phyloP scores from a whole-genome alignment of 2,888 invertebrate genomes.

The Miltochrista miniata region DNA sequence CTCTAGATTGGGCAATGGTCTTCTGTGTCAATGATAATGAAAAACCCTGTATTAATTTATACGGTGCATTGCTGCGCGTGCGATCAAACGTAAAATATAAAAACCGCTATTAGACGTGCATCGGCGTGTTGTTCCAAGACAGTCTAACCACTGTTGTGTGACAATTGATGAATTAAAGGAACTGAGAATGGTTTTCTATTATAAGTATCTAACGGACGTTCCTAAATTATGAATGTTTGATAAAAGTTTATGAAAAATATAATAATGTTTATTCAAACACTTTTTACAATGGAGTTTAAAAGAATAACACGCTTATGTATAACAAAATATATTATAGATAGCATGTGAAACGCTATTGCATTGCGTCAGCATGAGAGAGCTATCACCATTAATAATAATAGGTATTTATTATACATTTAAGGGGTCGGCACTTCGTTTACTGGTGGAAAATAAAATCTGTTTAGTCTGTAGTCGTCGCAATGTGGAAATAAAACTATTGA shows the following conservation, averaged over 20 bases:
- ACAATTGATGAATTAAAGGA: not conserved
- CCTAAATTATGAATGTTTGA: not conserved
- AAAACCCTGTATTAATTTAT: constrained; percentile 75
- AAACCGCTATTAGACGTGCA: constrained; percentile 27
- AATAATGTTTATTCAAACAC: constrained; percentile 33
- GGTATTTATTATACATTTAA: not conserved
- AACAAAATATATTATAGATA: constrained; percentile 22
- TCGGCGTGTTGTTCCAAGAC: constrained; percentile 12
- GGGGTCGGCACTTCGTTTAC: constrained; percentile 2
- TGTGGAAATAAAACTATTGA: no score
- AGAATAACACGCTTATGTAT: constrained; percentile 26
- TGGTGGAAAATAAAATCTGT: constrained; percentile 9
- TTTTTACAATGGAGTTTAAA: constrained; percentile 27
- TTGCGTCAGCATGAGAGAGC: not conserved
- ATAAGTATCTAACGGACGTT: not conserved
- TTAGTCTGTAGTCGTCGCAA: no score
- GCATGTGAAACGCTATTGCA: constrained; percentile 16
- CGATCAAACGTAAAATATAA: constrained; percentile 34
- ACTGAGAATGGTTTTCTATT: not conserved
- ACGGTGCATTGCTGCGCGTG: constrained; percentile 72
- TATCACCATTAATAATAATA: constrained; percentile 1
- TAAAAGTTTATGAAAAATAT: constrained; percentile 27
- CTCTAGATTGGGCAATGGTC: constrained; percentile 76
- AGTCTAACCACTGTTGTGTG: constrained; percentile 15
- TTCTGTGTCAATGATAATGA: constrained; percentile 82